Evolutionary conservation across 2,888 invertebrate species (phyloP).

Genomic region (Atrina japonica): DNA sequence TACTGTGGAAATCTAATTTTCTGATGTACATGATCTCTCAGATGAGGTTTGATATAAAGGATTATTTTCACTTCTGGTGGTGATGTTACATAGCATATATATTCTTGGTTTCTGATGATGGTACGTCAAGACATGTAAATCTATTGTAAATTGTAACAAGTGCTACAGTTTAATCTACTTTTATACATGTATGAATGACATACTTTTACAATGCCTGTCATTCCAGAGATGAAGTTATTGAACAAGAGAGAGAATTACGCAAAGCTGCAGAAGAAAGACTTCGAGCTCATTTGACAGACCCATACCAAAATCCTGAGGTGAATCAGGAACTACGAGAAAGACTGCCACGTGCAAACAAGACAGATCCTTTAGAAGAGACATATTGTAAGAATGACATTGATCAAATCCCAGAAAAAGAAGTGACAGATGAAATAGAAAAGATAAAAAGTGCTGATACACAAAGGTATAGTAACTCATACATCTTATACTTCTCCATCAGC

Average conservation of each 20-base stretch:
- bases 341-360: conserved; percentile 72
- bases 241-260: conserved; percentile 60
- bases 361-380: conserved; percentile 50
- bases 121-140: too few relatives aligned
- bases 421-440: conserved; percentile 10
- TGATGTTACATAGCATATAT: too few relatives aligned
- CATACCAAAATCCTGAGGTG: conserved; percentile 73
- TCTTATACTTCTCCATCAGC: too few relatives aligned
- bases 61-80: too few relatives aligned
- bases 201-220: background rate
- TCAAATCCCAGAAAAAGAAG: background rate
- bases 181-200: background rate
- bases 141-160: too few relatives aligned
- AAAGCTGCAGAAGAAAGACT: conserved; percentile 63
- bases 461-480: background rate
- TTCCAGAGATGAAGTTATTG: conserved; percentile 65
- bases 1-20: too few relatives aligned
- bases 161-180: too few relatives aligned
- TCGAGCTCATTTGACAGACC: conserved; percentile 67
- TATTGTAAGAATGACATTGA: background rate
- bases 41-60: too few relatives aligned
- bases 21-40: too few relatives aligned
- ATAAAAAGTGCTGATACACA: background rate
- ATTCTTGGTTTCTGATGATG: too few relatives aligned
- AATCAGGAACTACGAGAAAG: conserved; percentile 72